Evolutionary conservation across 2,888 invertebrate genomes (phyloP), one percentile per base, ranked within the genome.

Genomic region (Xestia sexstrigata): DNA sequence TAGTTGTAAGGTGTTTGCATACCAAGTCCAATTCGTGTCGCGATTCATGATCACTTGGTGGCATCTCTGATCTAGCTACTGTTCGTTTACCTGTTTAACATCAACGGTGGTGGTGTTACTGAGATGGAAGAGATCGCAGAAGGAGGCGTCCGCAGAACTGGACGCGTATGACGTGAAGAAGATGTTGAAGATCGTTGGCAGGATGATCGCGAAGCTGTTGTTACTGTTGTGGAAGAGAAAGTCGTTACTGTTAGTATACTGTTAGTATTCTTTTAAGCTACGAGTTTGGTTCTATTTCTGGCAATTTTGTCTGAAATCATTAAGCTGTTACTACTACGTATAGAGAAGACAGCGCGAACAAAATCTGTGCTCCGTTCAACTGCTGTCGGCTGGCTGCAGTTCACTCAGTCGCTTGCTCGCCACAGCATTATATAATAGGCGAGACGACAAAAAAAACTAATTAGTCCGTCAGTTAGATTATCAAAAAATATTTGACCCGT

Each of bases 111-210:
- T 88, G n/a, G 70, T 67, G 66, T 90, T 92, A 39, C 78, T 84
- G 23, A 86, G 79, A 0, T 90, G 90, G 78, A 96, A 93, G 4
- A 96, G 91, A 23, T 94, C 93, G 49, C 95, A 96, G 88, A 96
- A 95, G 5, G 94, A 92, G 7, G 91, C 91, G 58, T 90, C 93
- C 0, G 84, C 88, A 13, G 79, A 89, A 74, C 93, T 93, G 65
- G 91, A 90, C 0, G 94, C 93, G 82, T 94, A 95, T 23, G 95
- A 95, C 2, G 94, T 93, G 90, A 96, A 95, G 93, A 97, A 97
- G 66, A 95, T 94, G 89, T 97, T 97, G 87, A 97, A 93, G 62
- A 97, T 97, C 58, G 97, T 96, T 20, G 97, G 97, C 82, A 97
- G 93, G 92, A 97, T 97, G 88, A 97, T 96, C 1, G 97, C 95